Percentiles rank a stretch among this genome's conserved stretches.
phyloP scores from a whole-genome alignment of 1,140 invertebrate genomes.

The Trichonephila clavata region DNA sequence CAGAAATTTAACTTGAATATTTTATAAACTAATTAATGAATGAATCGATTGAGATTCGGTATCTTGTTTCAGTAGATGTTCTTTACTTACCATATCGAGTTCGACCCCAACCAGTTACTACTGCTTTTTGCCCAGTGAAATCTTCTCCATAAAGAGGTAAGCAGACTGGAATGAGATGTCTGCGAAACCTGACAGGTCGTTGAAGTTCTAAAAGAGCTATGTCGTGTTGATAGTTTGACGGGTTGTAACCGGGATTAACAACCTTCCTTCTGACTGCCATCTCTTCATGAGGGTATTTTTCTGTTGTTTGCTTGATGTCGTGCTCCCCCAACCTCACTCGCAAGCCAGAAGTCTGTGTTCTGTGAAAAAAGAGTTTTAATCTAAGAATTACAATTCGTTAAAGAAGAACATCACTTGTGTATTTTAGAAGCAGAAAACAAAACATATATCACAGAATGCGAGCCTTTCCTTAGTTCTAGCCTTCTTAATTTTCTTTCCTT shows the following conservation, averaged over 20 bases:
- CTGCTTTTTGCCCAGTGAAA: constrained; percentile 78
- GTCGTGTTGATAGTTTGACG: constrained; percentile 88
- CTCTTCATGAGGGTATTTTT: constrained; percentile 92
- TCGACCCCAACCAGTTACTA: constrained; percentile 79
- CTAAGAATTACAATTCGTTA: background rate
- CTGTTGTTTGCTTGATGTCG: constrained; percentile 92
- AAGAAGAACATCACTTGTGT: too few species aligned
- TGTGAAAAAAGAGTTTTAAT: constrained; percentile 49
- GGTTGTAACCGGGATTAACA: constrained; percentile 79
- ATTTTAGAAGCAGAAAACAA: too few species aligned
- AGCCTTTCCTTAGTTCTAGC: too few species aligned
- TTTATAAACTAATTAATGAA: too few species aligned
- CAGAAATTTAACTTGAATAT: too few species aligned
- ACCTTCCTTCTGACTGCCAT: constrained; percentile 92
- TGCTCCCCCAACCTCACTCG: constrained; percentile 94
- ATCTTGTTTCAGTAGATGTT: background rate
- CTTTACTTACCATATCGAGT: constrained; percentile 75
- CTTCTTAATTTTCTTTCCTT: too few species aligned
- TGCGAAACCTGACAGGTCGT: constrained; percentile 87
- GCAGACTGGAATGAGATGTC: constrained; percentile 93
- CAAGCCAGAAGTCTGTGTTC: constrained; percentile 81
- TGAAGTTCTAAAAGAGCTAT: constrained; percentile 91
- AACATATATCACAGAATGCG: too few species aligned
- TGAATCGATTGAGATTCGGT: too few species aligned
- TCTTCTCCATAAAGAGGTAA: constrained; percentile 85